Percentiles rank a stretch among this genome's conserved stretches.
phyloP scores from a whole-genome alignment of 2,797 vertebrate genomes.

The Allobates femoralis region DNA sequence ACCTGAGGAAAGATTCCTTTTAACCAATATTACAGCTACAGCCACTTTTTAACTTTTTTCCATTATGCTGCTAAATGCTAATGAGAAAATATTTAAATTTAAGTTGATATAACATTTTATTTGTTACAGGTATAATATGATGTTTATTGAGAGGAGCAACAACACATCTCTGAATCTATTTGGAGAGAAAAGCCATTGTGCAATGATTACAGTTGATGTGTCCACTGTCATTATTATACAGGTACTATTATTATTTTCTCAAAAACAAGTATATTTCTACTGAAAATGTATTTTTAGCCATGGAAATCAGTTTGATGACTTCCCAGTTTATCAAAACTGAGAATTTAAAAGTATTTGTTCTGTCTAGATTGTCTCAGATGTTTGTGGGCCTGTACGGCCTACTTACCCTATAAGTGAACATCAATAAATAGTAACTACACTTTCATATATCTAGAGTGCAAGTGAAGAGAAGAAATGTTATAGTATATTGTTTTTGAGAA shows the following conservation, averaged over 20 bases:
- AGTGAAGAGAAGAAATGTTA: no score
- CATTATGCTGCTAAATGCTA: neutral
- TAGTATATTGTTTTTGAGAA: no score
- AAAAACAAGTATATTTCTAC: neutral
- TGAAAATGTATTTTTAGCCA: neutral
- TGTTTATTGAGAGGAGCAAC: slow-evolving; percentile 84
- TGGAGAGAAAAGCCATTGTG: slow-evolving; percentile 77
- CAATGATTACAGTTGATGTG: slow-evolving; percentile 89
- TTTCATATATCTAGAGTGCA: no score
- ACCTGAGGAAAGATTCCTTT: no score
- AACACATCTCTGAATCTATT: slow-evolving; percentile 81
- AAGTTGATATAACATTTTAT: neutral
- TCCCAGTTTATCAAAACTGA: neutral
- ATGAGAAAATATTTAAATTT: neutral
- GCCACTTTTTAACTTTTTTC: neutral
- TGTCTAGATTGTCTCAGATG: no score
- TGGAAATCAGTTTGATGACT: neutral
- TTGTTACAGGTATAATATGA: slow-evolving; percentile 83
- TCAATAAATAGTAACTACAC: no score
- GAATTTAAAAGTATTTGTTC: no score
- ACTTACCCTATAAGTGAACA: no score
- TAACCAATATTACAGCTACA: no score
- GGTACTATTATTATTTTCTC: slow-evolving; percentile 72
- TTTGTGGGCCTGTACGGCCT: no score
- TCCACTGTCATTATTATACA: slow-evolving; percentile 85